Conservation (phyloP, 2,797 vertebrate species). For the Peromyscus eremicus region DNA sequence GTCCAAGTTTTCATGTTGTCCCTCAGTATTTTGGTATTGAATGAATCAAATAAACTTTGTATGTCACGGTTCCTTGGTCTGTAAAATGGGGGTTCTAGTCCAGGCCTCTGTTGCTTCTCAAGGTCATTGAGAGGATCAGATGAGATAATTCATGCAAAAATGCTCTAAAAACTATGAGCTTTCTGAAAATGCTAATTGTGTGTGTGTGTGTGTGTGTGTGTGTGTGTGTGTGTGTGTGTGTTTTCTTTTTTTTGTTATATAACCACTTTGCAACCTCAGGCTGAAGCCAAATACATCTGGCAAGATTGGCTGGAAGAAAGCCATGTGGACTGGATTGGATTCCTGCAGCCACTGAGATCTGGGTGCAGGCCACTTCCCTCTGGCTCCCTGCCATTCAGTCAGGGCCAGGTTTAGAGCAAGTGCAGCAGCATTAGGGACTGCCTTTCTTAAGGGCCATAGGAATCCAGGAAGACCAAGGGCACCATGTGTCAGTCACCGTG, state of each 20-base stretch:
- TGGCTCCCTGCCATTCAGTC: background rate
- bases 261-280: constrained; percentile 49
- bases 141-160: constrained; percentile 25
- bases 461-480: background rate
- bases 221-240: background rate
- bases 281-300: constrained; percentile 68
- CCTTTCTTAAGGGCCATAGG: background rate
- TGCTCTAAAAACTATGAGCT: constrained; percentile 49
- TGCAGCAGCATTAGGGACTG: background rate
- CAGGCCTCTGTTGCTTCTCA: background rate
- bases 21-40: background rate
- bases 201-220: background rate
- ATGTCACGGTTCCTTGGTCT: background rate
- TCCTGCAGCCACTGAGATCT: background rate
- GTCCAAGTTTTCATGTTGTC: background rate
- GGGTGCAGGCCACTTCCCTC: background rate
- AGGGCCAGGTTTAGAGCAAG: background rate
- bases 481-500: background rate
- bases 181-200: constrained; percentile 37
- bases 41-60: background rate
- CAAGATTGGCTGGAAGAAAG: constrained; percentile 55
- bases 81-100: background rate
- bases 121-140: constrained; percentile 53
- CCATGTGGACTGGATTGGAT: constrained; percentile 17
- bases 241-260: constrained; percentile 25